These are phyloP conservation scores for Nesidiocoris tenuis DNA, from an alignment of 2,888 invertebrate species.

Conservation along the genomic window DNA sequence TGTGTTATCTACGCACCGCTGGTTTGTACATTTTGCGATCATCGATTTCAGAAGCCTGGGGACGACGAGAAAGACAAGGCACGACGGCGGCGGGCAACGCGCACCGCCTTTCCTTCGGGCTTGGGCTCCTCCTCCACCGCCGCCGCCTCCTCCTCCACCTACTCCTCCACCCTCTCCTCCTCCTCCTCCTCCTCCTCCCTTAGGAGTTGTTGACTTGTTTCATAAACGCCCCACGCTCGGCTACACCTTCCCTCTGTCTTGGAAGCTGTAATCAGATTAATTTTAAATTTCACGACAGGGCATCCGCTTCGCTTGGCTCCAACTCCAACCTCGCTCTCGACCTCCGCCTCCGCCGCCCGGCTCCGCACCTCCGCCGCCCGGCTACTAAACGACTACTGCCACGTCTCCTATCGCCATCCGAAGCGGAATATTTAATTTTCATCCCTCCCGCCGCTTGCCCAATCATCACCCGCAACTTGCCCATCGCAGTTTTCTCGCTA, in stretches of 20 bases:
- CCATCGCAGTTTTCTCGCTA: conserved; percentile 2
- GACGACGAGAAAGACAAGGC: no score
- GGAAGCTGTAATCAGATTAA: conserved; percentile 40
- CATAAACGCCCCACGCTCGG: conserved; percentile 37
- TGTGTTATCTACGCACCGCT: no score
- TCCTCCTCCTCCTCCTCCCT: not conserved
- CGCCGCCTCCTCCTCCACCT: no score
- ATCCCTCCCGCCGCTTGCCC: not conserved
- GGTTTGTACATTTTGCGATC: no score
- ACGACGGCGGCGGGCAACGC: no score
- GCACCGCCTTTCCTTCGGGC: no score
- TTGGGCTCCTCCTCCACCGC: no score
- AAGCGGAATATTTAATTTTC: conserved; percentile 39
- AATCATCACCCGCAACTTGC: not conserved
- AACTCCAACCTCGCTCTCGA: conserved; percentile 23
- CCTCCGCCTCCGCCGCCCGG: not conserved
- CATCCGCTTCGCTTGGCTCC: conserved; percentile 40
- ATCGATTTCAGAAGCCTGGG: no score
- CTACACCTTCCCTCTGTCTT: conserved; percentile 40
- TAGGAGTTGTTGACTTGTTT: conserved; percentile 39
- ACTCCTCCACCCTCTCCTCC: not conserved
- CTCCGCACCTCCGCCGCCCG: not conserved
- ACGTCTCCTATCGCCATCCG: not conserved
- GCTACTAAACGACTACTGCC: not conserved
- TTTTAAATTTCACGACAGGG: conserved; percentile 41